These are phyloP conservation scores for Sterna hirundo DNA, from an alignment of 2,113 vertebrate species.

Conservation along the genomic window DNA sequence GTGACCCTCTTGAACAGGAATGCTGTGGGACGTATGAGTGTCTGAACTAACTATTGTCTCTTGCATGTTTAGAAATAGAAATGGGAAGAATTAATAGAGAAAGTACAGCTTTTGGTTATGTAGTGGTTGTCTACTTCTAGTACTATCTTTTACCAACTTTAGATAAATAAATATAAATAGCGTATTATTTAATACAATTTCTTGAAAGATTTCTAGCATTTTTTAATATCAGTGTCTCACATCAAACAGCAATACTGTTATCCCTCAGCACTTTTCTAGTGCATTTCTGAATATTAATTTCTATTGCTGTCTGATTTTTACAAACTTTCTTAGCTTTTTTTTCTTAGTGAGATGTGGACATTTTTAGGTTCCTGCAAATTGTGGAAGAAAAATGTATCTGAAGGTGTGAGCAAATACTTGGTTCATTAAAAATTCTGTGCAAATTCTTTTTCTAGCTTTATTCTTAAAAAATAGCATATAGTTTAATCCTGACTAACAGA, in stretches of 20 bases:
- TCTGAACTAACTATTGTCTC: background rate
- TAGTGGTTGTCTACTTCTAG: background rate
- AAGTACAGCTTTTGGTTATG: background rate
- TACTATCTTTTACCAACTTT: background rate
- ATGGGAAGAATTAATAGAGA: background rate
- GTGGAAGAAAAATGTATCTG: background rate
- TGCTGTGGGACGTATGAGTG: background rate
- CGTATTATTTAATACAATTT: background rate
- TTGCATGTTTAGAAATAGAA: constrained; percentile 3
- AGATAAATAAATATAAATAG: background rate
- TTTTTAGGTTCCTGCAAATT: background rate
- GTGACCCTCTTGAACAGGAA: background rate
- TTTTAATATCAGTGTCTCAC: background rate
- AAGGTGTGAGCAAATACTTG: background rate
- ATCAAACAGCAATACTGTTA: background rate
- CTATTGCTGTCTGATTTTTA: background rate
- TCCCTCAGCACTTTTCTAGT: background rate
- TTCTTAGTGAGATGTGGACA: background rate
- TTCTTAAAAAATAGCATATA: background rate
- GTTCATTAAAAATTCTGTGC: background rate
- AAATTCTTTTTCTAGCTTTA: background rate
- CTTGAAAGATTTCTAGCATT: background rate
- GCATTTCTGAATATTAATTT: background rate
- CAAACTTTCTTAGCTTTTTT: background rate
- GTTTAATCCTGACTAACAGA: background rate